phyloP scores from a whole-genome alignment of 2,797 vertebrate genomes.

The Bradypus variegatus region DNA sequence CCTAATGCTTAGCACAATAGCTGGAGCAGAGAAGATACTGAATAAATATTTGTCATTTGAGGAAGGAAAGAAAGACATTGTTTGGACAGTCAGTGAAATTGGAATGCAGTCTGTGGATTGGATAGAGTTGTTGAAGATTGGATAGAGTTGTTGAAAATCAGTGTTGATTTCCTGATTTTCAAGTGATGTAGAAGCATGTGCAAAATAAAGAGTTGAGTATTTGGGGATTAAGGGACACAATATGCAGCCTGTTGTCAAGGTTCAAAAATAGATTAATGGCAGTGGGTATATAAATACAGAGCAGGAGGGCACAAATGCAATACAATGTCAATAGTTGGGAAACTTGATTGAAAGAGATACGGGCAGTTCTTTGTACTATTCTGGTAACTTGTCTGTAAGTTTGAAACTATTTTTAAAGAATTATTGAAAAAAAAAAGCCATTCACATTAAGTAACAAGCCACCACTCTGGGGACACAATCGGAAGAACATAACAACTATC shows the following conservation, averaged over 20 bases:
- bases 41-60: not conserved
- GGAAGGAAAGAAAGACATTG: not conserved
- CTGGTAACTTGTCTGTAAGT: constrained; percentile 18
- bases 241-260: not conserved
- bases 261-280: not conserved
- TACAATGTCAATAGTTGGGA: not conserved
- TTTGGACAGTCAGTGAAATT: not conserved
- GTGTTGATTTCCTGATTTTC: not conserved
- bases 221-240: not conserved
- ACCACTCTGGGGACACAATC: not conserved
- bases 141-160: not conserved
- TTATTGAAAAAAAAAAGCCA: not conserved
- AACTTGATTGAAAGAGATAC: not conserved
- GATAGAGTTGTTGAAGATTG: not conserved
- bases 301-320: not conserved
- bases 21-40: not conserved
- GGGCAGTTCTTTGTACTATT: not conserved
- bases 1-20: not conserved
- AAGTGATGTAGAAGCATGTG: not conserved
- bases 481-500: constrained; percentile 18
- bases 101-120: not conserved
- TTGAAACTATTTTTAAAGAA: constrained; percentile 21
- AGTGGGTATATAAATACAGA: not conserved
- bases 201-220: not conserved
- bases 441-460: not conserved